Evolutionary conservation across 2,888 invertebrate species (phyloP).

Genomic region (Zootermopsis nevadensis): DNA sequence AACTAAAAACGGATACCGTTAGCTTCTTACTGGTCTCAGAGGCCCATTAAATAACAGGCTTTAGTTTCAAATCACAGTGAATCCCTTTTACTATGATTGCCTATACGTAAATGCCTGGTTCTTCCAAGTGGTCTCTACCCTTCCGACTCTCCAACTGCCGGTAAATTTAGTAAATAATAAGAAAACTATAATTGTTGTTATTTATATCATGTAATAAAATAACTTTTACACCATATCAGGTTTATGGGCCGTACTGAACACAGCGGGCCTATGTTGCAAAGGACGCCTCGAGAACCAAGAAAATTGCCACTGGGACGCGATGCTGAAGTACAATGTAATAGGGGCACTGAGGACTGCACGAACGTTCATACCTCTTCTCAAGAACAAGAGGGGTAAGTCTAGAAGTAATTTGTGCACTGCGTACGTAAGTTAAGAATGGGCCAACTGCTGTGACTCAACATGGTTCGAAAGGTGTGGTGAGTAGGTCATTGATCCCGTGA

Average conservation of each 20-base stretch:
- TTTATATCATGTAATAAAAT: neutral
- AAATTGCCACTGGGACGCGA: slow-evolving; percentile 76
- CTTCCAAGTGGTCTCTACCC: too few relatives aligned
- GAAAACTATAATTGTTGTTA: neutral
- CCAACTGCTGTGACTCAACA: too few relatives aligned
- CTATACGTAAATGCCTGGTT: too few relatives aligned
- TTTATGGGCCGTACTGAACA: slow-evolving; percentile 85
- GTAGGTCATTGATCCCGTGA: too few relatives aligned
- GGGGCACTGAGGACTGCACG: slow-evolving; percentile 79
- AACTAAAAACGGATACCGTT: too few relatives aligned
- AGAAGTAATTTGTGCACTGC: too few relatives aligned
- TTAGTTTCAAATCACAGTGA: too few relatives aligned
- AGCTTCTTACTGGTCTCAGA: too few relatives aligned
- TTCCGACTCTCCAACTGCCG: neutral
- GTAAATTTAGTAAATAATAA: neutral
- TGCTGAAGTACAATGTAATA: slow-evolving; percentile 77
- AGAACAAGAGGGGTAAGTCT: slow-evolving; percentile 63
- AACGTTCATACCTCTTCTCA: slow-evolving; percentile 79
- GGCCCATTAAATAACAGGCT: too few relatives aligned
- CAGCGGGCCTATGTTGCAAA: slow-evolving; percentile 80
- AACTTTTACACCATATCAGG: slow-evolving; percentile 64
- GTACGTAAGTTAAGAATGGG: too few relatives aligned
- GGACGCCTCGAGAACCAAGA: slow-evolving; percentile 78
- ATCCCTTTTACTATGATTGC: too few relatives aligned
- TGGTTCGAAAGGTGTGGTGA: too few relatives aligned